Evolutionary conservation across 2,888 invertebrate genomes (phyloP), one percentile per base, ranked within the genome.

Genomic region (Pseudococcus viburni): DNA sequence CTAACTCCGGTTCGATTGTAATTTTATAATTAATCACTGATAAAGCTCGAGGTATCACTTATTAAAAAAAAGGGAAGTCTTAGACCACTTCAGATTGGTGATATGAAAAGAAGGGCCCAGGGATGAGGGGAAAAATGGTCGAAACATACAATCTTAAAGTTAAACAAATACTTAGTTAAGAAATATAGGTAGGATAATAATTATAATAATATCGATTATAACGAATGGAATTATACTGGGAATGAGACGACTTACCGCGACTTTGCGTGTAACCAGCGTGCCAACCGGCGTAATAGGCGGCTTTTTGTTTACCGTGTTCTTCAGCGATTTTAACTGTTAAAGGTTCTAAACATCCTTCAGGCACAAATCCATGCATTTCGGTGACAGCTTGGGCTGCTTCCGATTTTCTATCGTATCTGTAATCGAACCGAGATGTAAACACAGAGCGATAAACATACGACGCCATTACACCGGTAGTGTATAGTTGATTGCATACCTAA

Each of bases 331-430:
- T 95, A 39, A 98, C 96, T 90, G 95, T 94, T 80, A 98, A 93
- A 33, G 97, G 96, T 91, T 96, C 95, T 89, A 95, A 94, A 89
- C 96, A 95, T 90, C 96, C 97, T 90, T 96, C 95, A 86, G 96
- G 95, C 92, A 96, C 95, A 89, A 95, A 95, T 90, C 96, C 96
- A 92, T 97, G 96, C 90, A 98, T 92, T 89, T 95, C 95, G 84
- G 95, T 94, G 91, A 98, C 97, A 89, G 98, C 98, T 90, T 96
- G 95, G 91, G 97, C 96, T 26, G 98, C 98, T 92, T 98, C 96
- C 91, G 96, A 96, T 88, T 96, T 94, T 91, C 96, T 96, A 90
- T 97, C 96, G 91, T 94, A 98, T 92, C 97, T 96, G 91, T 22
- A 91, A 90, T 90, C 85, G 84, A 85, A 84, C 51, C 39, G 12